Evolutionary conservation across 1,140 invertebrate genomes (phyloP), one percentile per base, ranked within the genome.

Genomic region (Ridgeia piscesae): DNA sequence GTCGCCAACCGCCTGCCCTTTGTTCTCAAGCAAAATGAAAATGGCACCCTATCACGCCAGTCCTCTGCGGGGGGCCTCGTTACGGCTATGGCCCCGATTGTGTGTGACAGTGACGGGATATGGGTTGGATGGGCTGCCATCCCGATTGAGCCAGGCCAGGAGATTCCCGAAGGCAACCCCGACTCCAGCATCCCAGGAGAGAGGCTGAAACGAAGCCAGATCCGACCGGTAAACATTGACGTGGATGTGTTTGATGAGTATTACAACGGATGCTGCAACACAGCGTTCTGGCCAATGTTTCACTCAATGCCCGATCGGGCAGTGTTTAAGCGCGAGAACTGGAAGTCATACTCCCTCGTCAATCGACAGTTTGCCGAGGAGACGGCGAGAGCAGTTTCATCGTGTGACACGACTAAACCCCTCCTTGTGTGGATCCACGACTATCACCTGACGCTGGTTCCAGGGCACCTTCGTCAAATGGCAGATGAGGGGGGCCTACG

Each of bases 111-210:
- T 92, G 97, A 97, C 94, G 98, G 98, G 35, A 96, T 98, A 34
- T 98, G 98, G 98, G 98, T 98, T 91, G 98, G 98, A 93, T 98
- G 98, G 98, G 97, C 98, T 0, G 98, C 98, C 6, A 97, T 98
- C 31, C 93, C 94, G 42, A 89, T 93, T 92, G 97, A 97, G 93
- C 96, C 96, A 50, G 98, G 98, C 94, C 98, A 77, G 27, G 58
- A 17, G 58, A 77, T 77, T 27, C 58, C 98, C 1, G 98, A 98
- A 95, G 98, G 98, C 9, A 97, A 98, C 95, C 98, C 98, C 96
- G 97, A 97, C 93, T 98, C 98, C 8, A 98, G 98, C 1, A 98
- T 98, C 0, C 35, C 50, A 4, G 98, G 98, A 92, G 92, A 92
- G 48, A 98, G 98, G 91, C 96, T 98, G 4, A 97, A 97, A 93